Evolutionary conservation across 2,888 invertebrate species (phyloP).

Genomic region (Iselma pallidipennis): DNA sequence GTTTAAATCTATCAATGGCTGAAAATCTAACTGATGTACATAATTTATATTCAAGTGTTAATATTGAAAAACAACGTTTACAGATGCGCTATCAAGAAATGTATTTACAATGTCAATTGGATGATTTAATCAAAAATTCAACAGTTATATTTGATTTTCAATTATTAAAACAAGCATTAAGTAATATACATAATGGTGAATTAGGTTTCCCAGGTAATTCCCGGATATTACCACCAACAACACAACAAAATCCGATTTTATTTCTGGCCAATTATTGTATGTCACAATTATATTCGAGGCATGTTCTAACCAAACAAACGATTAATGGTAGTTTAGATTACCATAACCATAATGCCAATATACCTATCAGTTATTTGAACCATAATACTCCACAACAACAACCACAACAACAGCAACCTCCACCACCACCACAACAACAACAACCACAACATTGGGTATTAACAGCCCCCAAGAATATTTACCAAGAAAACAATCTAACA

Average conservation of each 20-base stretch:
- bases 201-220: slow-evolving; percentile 53
- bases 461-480: slow-evolving; percentile 51
- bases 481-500: slow-evolving; percentile 50
- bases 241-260: slow-evolving; percentile 69
- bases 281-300: slow-evolving; percentile 71
- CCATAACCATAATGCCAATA: slow-evolving; percentile 52
- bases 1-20: slow-evolving; percentile 63
- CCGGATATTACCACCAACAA: slow-evolving; percentile 44
- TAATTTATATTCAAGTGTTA: slow-evolving; percentile 64
- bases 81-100: slow-evolving; percentile 72
- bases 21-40: slow-evolving; percentile 65
- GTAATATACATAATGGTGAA: slow-evolving; percentile 65
- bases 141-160: slow-evolving; percentile 68
- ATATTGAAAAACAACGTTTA: slow-evolving; percentile 68
- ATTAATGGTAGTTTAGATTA: slow-evolving; percentile 58
- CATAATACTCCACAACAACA: slow-evolving; percentile 39
- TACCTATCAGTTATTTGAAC: slow-evolving; percentile 48
- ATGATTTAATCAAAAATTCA: slow-evolving; percentile 70
- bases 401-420: slow-evolving; percentile 36
- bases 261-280: slow-evolving; percentile 78
- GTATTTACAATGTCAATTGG: slow-evolving; percentile 71
- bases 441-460: slow-evolving; percentile 46
- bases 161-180: slow-evolving; percentile 67
- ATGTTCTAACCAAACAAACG: slow-evolving; percentile 61
- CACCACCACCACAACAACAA: slow-evolving; percentile 40